Base-by-base conservation (phyloP, 2,797 vertebrate genomes). In the Coreius guichenoti region DNA sequence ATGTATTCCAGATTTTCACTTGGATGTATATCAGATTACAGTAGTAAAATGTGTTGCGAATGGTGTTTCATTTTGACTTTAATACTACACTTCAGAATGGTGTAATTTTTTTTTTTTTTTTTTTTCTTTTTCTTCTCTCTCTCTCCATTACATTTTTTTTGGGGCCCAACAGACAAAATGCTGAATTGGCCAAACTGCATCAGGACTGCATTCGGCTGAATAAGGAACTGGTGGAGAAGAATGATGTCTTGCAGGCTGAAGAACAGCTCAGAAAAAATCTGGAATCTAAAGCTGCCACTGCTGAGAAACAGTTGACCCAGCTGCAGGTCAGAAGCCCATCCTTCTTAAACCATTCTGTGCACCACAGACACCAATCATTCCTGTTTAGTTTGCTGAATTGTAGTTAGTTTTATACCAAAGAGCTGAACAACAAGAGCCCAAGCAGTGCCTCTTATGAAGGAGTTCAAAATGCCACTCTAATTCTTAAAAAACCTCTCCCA, bases 131-230 rank as follows among this genome's bases (percentile, higher is more conserved):
- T n/a, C n/a, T n/a, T n/a, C n/a, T 14, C 47, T 5, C 47, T 3
- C 5, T 7, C 70, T 19, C 14, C 26, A 17, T 29, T 33, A 23
- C 36, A 23, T 33, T 11, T 0, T 13, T 58, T 29, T 80, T 17
- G 80, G 4, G 45, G 29, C 69, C 81, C 26, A 68, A 87, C 91
- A 99, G 98, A 92, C 98, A 98, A 90, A 99, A 99, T 1, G 94
- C 97, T 0, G 98, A 99, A 92, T 89, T 99, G 92, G 97, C 98
- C 72, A 98, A 98, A 91, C 91, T 99, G 86, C 96, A 95, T 39
- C 98, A 99, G 89, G 98, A 99, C 91, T 97, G 97, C 86, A 88
- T 90, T 90, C 97, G 96, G 90, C 93, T 98, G 89, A 94, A 94
- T 92, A 98, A 98, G 90, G 98, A 99, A 76, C 92, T 98, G 58